Evolutionary conservation across 2,888 invertebrate species (phyloP), one percentile per base, ranked within the genome.

Genomic region (Phaedon cochleariae): DNA sequence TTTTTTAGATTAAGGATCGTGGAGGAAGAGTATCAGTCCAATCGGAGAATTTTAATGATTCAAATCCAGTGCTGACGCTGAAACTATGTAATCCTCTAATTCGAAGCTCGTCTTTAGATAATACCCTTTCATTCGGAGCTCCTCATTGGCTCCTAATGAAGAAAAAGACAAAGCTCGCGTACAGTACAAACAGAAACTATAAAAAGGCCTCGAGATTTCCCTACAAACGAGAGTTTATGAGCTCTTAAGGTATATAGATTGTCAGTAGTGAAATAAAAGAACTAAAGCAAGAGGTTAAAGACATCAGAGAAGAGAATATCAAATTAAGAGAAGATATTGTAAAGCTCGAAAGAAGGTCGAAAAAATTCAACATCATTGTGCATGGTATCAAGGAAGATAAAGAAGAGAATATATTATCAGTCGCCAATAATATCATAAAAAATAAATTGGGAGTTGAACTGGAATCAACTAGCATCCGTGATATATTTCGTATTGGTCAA

Each of bases 51-150:
- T 73, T 73, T 73, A 75, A 75, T 74, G 74, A 72, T 74, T 72
- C 67, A 69, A 73, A 75, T 73, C 70, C 71, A 60, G 57, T 67
- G 73, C 73, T 75, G 74, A 72, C 70, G 65, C 37, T 60, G 53
- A 34, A 64, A 63, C 67, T 66, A 70, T 70, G 69, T 73, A 75
- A 76, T 76, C 76, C 76, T 67, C 71, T 71, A 72, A 73, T 73
- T 72, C 67, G 66, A 60, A 68, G 63, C 68, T 68, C 69, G 70
- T 73, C 74, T 70, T 72, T 54, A 61, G 63, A 52, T 68, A 62
- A 64, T 65, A 62, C 67, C 52, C 70, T 61, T 64, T 55, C 65
- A 61, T 68, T 69, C 59, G 67, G 60, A 58, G 62, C 62, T 67
- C 62, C 66, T 63, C 69, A 71, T 74, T 71, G 66, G 62, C 71